Conservation (phyloP, 2,888 invertebrate species). For the Brachypterus glaber region DNA sequence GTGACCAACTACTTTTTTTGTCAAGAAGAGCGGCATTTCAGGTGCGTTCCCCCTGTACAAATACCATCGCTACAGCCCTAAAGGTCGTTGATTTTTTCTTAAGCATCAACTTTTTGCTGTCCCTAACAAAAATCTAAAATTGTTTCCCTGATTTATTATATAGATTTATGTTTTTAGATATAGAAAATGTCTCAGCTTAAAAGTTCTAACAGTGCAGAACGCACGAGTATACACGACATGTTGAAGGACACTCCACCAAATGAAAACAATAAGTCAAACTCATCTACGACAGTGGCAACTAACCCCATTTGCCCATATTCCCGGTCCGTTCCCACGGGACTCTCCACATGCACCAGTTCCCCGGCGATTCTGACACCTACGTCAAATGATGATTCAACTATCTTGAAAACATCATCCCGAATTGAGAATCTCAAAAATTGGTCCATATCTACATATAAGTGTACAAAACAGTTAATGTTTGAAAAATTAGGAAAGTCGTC, state of each 20-base stretch:
- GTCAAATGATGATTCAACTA: slow-evolving; percentile 49
- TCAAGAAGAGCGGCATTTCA: too few relatives aligned
- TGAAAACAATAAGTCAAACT: slow-evolving; percentile 65
- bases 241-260: slow-evolving; percentile 71
- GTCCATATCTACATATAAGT: slow-evolving; percentile 97
- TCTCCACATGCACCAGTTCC: slow-evolving; percentile 36
- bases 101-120: too few relatives aligned
- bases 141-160: too few relatives aligned
- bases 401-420: slow-evolving; percentile 64
- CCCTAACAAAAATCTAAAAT: too few relatives aligned
- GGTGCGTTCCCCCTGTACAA: too few relatives aligned
- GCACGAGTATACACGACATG: slow-evolving; percentile 74
- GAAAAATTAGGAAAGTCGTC: slow-evolving; percentile 94
- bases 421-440: slow-evolving; percentile 91
- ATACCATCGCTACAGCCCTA: too few relatives aligned
- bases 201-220: slow-evolving; percentile 43
- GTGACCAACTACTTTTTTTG: too few relatives aligned
- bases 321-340: slow-evolving; percentile 59
- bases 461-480: slow-evolving; percentile 91
- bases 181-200: slow-evolving; percentile 36
- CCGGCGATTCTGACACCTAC: slow-evolving; percentile 44
- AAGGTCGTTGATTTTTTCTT: too few relatives aligned
- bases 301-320: slow-evolving; percentile 57
- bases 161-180: too few relatives aligned
- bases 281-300: slow-evolving; percentile 64